phyloP scores from a whole-genome alignment of 1,140 invertebrate genomes.

The Agrypnia vestita region DNA sequence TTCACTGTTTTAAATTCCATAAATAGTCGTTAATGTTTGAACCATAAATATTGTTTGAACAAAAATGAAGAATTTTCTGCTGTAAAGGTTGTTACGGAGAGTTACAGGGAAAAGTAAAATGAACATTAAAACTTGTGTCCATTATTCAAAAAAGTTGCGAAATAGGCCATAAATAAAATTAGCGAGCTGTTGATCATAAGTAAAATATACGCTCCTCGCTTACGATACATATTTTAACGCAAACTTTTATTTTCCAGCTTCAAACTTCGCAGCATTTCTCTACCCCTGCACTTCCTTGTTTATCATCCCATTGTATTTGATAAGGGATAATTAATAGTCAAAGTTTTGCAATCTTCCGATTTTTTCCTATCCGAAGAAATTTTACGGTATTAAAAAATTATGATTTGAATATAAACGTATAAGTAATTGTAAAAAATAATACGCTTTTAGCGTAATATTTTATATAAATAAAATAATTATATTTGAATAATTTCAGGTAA shows the following conservation, averaged over 20 bases:
- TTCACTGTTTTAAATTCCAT: background rate
- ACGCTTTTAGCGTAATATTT: no score
- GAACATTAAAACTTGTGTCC: conserved; percentile 55
- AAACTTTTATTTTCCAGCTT: conserved; percentile 59
- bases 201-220: conserved; percentile 53
- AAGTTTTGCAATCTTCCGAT: conserved; percentile 44
- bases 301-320: conserved; percentile 58
- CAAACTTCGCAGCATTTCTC: conserved; percentile 47
- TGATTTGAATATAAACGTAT: no score
- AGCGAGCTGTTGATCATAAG: conserved; percentile 59
- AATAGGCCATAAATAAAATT: conserved; percentile 60
- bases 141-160: conserved; percentile 56
- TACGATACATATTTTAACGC: conserved; percentile 56
- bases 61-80: background rate
- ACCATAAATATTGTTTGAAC: background rate
- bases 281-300: conserved; percentile 45
- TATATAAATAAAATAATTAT: no score
- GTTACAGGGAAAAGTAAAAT: conserved; percentile 35
- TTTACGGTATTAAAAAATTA: no score
- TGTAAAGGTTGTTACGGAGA: background rate
- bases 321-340: conserved; percentile 57
- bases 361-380: background rate
- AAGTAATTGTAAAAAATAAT: no score
- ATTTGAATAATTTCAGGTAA: no score
- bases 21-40: background rate